Percentiles rank a stretch among this genome's conserved stretches.
phyloP scores from a whole-genome alignment of 2,888 invertebrate genomes.

The Chelonus formosanus region DNA sequence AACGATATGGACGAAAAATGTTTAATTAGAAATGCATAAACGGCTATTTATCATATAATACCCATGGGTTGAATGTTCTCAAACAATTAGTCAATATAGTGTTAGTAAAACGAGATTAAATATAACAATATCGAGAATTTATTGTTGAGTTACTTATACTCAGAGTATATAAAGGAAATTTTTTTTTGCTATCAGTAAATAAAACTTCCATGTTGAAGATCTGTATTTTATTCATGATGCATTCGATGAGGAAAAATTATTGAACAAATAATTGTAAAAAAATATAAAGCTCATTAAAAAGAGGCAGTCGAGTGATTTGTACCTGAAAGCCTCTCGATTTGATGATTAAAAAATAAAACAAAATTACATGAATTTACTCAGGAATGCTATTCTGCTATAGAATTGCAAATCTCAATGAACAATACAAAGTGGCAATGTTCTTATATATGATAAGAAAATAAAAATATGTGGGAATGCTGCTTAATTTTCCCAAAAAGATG shows the following conservation, averaged over 20 bases:
- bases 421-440: constrained; percentile 10
- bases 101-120: constrained; percentile 36
- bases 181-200: constrained; percentile 13
- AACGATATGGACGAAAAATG: too few species aligned
- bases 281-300: constrained; percentile 14
- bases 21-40: constrained; percentile 37
- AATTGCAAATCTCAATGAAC: constrained; percentile 27
- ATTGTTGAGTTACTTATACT: too few species aligned
- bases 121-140: constrained; percentile 19
- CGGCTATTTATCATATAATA: constrained; percentile 52
- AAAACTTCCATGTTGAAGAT: constrained; percentile 27
- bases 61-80: constrained; percentile 45
- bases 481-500: too few species aligned
- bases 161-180: not conserved
- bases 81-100: constrained; percentile 54
- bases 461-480: not conserved
- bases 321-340: constrained; percentile 56
- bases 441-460: not conserved
- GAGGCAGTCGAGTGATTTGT: constrained; percentile 47
- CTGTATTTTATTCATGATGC: constrained; percentile 8
- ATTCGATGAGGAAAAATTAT: not conserved
- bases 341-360: constrained; percentile 41
- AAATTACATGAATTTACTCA: constrained; percentile 49
- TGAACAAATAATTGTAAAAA: constrained; percentile 2
- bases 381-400: constrained; percentile 48